Percentiles rank a stretch among this genome's conserved stretches.
Evolutionary conservation across 2,888 invertebrate genomes (phyloP).

Genomic region (Crocallis elinguaria): DNA sequence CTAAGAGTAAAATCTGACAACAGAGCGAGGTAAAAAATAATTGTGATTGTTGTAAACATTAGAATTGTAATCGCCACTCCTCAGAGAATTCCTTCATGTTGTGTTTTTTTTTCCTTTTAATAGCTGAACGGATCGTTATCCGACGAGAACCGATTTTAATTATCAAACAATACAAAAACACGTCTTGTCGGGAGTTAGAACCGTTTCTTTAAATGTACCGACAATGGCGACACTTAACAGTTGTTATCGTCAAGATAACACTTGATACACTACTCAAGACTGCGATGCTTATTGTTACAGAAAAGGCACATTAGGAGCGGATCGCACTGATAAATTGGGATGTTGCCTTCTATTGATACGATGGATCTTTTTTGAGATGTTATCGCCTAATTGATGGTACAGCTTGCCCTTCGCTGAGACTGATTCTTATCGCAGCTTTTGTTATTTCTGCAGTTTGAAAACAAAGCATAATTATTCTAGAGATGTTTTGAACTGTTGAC

Average conservation of each 20-base stretch:
- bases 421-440: background rate
- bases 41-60: too few relatives aligned
- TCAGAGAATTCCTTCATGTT: too few relatives aligned
- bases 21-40: too few relatives aligned
- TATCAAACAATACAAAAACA: slow-evolving; percentile 7
- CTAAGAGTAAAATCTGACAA: too few relatives aligned
- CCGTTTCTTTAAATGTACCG: slow-evolving; percentile 41
- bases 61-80: too few relatives aligned
- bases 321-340: slow-evolving; percentile 42
- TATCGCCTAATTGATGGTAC: slow-evolving; percentile 51
- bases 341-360: slow-evolving; percentile 42
- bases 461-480: too few relatives aligned
- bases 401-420: slow-evolving; percentile 30
- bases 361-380: slow-evolving; percentile 30
- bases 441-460: too few relatives aligned
- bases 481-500: too few relatives aligned
- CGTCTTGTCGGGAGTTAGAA: slow-evolving; percentile 29
- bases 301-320: slow-evolving; percentile 46
- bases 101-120: too few relatives aligned
- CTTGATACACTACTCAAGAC: slow-evolving; percentile 65
- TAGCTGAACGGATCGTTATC: background rate
- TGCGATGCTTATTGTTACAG: slow-evolving; percentile 49
- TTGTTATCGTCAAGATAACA: slow-evolving; percentile 59
- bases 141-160: slow-evolving; percentile 7
- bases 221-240: slow-evolving; percentile 39